A percentile compares a stretch with the other conserved stretches of the same genome.
These are phyloP conservation scores for Drosophila leontia DNA, from an alignment of 1,140 invertebrate genomes.

Conservation along the genomic window DNA sequence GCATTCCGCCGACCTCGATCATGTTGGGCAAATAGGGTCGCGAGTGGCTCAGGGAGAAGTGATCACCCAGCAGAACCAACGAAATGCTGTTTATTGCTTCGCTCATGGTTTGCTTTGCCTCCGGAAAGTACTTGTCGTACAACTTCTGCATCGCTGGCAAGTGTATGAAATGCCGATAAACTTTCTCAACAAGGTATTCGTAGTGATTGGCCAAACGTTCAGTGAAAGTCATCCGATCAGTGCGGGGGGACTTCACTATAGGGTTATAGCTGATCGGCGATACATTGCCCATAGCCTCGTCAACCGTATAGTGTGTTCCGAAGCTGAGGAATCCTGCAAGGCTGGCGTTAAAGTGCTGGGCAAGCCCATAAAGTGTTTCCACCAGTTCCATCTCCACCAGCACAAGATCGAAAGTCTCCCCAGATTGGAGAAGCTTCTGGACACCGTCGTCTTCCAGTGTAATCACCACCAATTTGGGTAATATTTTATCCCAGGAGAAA, in stretches of 20 bases:
- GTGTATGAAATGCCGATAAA: slow-evolving; percentile 24
- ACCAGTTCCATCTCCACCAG: slow-evolving; percentile 61
- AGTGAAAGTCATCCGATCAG: slow-evolving; percentile 84
- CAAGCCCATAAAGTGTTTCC: slow-evolving; percentile 63
- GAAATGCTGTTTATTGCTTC: slow-evolving; percentile 83
- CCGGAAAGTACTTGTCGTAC: slow-evolving; percentile 75
- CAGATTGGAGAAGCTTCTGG: slow-evolving; percentile 54
- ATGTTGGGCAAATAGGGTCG: slow-evolving; percentile 86
- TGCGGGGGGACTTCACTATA: slow-evolving; percentile 55
- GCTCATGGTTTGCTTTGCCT: slow-evolving; percentile 81
- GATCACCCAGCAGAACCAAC: slow-evolving; percentile 87
- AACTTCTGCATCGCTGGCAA: slow-evolving; percentile 71
- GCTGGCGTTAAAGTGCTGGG: slow-evolving; percentile 72
- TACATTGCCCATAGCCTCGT: slow-evolving; percentile 65
- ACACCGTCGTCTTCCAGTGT: slow-evolving; percentile 41
- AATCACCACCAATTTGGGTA: background rate
- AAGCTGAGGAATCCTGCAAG: slow-evolving; percentile 67
- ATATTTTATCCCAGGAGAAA: slow-evolving; percentile 61
- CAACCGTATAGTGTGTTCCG: slow-evolving; percentile 54
- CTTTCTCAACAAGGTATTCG: slow-evolving; percentile 22
- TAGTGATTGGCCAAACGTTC: slow-evolving; percentile 84
- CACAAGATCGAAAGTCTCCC: slow-evolving; percentile 74
- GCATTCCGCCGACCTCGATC: slow-evolving; percentile 87
- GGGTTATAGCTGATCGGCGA: slow-evolving; percentile 80
- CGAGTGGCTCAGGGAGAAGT: slow-evolving; percentile 86